Evolutionary conservation across 1,140 invertebrate species (phyloP), one percentile per base, ranked within the genome.

Genomic region (Drepana arcuata): DNA sequence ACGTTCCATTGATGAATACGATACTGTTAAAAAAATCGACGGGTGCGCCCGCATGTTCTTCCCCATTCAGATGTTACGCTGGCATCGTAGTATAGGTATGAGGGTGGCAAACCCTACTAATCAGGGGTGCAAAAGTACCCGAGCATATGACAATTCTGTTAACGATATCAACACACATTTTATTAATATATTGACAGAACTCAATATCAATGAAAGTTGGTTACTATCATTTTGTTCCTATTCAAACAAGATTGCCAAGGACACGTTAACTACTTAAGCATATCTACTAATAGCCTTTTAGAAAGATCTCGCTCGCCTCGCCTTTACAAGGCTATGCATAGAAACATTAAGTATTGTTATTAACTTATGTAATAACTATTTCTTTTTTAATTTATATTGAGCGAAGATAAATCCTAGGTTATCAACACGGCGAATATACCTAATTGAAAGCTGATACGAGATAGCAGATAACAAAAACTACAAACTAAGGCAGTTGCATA

Each of bases 11-110:
- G 18, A 5, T 21, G 18, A 5, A 9, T 21, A 9, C 4, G 18
- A 9, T 4, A 5, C 4, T 5, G 4, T 21, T 5, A 21, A 21
- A 21, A 21, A 21, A 5, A 21, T 21, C 9, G 18, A 5, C 18
- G 12, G 52, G 27, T 46, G 50, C 37, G 48, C 71, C 73, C 71
- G 73, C 73, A 78, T 78, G 41, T 51, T 55, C 66, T 55, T 36
- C 59, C 67, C 67, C 44, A 48, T 34, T 25, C 48, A 62, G 59
- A 68, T 63, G n/a, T n/a, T n/a, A n/a, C n/a, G n/a, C n/a, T 60
- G 36, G 50, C 46, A 36, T 32, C 34, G 37, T 48, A n/a, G n/a
- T n/a, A n/a, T 58, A 48, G 41, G 66, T 68, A 64, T 56, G 50
- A 41, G 31, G 68, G 66, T 54, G 50, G 43, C 33, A 39, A 41